Evolutionary conservation across 2,113 vertebrate species (phyloP), one percentile per base, ranked within the genome.

Genomic region (Chloropsis cyanopogon): DNA sequence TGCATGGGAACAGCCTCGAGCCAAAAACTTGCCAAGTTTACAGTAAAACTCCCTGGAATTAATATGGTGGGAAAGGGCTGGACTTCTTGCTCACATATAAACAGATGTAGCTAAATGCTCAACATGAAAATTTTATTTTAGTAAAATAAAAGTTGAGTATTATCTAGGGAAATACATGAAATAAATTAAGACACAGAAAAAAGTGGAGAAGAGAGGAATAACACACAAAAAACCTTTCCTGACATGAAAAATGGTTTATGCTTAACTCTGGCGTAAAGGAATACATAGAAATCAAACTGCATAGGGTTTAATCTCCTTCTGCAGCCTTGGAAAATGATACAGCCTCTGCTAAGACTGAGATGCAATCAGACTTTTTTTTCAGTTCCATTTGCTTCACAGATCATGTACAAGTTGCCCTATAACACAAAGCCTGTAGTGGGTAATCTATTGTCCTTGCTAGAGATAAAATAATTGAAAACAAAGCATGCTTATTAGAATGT

Each of bases 391-490:
- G 73, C 46, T 82, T 93, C 77, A 82, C 57, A 75, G 64, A 64
- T 78, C 52, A 84, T 41, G 73, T 76, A 76, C 64, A 57, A 84
- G 49, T 65, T 93, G 70, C 77, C 81, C 73, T 91, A 11, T 72
- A 88, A 86, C 47, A 44, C 25, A 69, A 72, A 16, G 33, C 50
- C 69, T 79, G 44, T 11, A 71, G 46, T 24, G 37, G 31, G 59
- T 89, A 95, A 95, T 76, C 61, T 79, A 52, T 54, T 44, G 15
- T 54, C 81, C 3, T 0, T 44, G 64, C 35, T 47, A 81, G 41
- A 90, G 85, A 88, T 64, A 92, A 90, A 94, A 71, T 59, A 91
- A 81, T 33, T 49, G 54, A 93, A 96, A 95, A 92, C 61, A 92
- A 93, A 87, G 70, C 57, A 50, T 39, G 64, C n/a, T 85, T 88